Evolutionary conservation across 1,140 invertebrate genomes (phyloP).

Genomic region (Drosophila azteca): DNA sequence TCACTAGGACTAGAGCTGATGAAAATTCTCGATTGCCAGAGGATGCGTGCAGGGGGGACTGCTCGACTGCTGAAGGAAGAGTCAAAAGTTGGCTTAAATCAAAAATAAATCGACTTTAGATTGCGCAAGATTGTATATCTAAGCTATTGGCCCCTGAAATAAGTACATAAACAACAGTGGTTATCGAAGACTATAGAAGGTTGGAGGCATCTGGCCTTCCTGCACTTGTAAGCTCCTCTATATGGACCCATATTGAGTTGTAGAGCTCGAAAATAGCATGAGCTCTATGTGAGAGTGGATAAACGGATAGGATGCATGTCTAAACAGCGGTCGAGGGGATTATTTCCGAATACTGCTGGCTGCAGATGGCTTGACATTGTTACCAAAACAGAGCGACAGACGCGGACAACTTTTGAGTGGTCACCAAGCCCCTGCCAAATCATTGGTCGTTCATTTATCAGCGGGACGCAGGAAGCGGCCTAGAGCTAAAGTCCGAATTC

Average conservation of each 20-base stretch:
- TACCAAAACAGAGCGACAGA: slow-evolving; percentile 19
- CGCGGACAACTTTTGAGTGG: slow-evolving; percentile 23
- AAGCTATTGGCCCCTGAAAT: slow-evolving; percentile 2
- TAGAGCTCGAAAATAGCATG: background rate
- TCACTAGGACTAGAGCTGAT: slow-evolving; percentile 52
- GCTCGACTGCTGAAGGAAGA: background rate
- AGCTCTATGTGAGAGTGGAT: background rate
- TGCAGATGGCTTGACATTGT: slow-evolving; percentile 42
- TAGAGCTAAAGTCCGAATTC: slow-evolving; percentile 9
- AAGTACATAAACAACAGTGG: background rate
- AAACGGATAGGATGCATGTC: background rate
- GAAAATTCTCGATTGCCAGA: slow-evolving; percentile 33
- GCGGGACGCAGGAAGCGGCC: slow-evolving; percentile 7
- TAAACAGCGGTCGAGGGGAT: background rate
- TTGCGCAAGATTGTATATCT: too few relatives aligned
- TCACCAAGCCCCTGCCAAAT: slow-evolving; percentile 21
- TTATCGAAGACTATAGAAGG: too few relatives aligned
- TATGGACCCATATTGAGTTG: too few relatives aligned
- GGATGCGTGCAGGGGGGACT: background rate
- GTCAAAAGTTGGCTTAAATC: background rate
- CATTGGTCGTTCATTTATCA: slow-evolving; percentile 44
- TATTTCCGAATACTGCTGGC: slow-evolving; percentile 10
- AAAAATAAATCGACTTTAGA: too few relatives aligned
- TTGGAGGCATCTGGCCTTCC: too few relatives aligned
- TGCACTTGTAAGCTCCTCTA: too few relatives aligned